phyloP scores from a whole-genome alignment of 1,140 invertebrate genomes.

The Drosophila melanica region DNA sequence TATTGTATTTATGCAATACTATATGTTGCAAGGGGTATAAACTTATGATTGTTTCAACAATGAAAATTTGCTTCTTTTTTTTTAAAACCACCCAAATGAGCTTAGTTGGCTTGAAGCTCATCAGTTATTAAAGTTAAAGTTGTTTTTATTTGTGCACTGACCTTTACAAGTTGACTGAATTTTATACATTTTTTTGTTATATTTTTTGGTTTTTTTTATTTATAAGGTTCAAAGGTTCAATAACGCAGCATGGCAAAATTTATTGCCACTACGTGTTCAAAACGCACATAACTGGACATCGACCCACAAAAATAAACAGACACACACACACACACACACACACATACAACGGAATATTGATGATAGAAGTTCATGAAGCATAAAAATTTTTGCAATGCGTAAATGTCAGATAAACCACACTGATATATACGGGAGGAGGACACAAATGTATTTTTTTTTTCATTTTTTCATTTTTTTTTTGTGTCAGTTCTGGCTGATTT shows the following conservation, averaged over 20 bases:
- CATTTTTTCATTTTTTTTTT: conserved; percentile 18
- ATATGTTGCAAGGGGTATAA: too few species aligned
- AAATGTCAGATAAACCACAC: conserved; percentile 64
- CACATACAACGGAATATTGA: conserved; percentile 60
- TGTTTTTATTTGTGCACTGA: conserved; percentile 44
- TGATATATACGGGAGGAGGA: conserved; percentile 3
- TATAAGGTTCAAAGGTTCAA: conserved; percentile 74
- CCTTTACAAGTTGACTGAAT: conserved; percentile 69
- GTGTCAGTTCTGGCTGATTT: conserved; percentile 26
- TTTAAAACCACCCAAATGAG: too few species aligned
- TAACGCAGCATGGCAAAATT: conserved; percentile 71
- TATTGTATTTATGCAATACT: too few species aligned
- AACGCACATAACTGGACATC: conserved; percentile 52
- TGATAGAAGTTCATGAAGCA: conserved; percentile 76
- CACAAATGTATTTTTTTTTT: conserved; percentile 7
- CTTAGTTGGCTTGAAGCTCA: background rate
- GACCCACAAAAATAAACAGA: conserved; percentile 34
- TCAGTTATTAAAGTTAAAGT: background rate
- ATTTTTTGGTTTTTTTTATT: conserved; percentile 4
- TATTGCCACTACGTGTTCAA: conserved; percentile 71
- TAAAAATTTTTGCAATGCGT: conserved; percentile 69
- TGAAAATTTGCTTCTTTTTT: too few species aligned
- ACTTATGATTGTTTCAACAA: too few species aligned
- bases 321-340: conserved; percentile 5
- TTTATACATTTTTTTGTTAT: conserved; percentile 46